A percentile compares a stretch with the other conserved stretches of the same genome.
phyloP scores from a whole-genome alignment of 2,113 vertebrate genomes.

The Muntiacus muntjak region DNA sequence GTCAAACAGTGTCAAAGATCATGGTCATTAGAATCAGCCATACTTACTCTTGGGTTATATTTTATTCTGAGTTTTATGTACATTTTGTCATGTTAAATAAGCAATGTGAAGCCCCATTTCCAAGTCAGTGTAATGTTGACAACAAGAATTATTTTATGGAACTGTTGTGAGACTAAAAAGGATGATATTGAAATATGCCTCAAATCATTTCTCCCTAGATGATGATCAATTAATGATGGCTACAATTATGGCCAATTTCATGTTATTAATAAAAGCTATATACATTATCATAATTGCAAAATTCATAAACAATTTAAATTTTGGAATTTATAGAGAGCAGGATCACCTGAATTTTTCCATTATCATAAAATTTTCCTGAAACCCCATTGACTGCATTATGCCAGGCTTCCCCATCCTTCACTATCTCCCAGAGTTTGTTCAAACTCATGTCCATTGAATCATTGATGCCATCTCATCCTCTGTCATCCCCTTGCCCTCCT shows the following conservation, averaged over 20 bases:
- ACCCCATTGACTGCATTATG: background rate
- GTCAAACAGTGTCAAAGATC: background rate
- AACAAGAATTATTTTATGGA: background rate
- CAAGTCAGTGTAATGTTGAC: background rate
- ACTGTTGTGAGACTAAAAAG: background rate
- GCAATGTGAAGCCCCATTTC: background rate
- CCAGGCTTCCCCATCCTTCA: background rate
- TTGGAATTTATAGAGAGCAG: background rate
- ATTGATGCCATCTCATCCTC: background rate
- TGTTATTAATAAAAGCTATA: background rate
- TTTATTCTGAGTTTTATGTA: background rate
- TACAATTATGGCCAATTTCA: background rate
- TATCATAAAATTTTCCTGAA: background rate
- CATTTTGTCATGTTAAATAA: background rate
- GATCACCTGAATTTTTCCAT: background rate
- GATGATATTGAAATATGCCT: background rate
- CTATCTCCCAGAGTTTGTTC: background rate
- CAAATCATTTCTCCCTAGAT: background rate
- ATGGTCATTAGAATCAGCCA: background rate
- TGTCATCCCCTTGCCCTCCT: background rate
- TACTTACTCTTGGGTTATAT: background rate
- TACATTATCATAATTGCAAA: background rate
- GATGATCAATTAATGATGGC: background rate
- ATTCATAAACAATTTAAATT: background rate
- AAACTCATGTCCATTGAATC: background rate